A percentile compares a stretch with the other conserved stretches of the same genome.
These are phyloP conservation scores for Pipistrellus nathusii DNA, from an alignment of 2,797 vertebrate genomes.

Conservation along the genomic window DNA sequence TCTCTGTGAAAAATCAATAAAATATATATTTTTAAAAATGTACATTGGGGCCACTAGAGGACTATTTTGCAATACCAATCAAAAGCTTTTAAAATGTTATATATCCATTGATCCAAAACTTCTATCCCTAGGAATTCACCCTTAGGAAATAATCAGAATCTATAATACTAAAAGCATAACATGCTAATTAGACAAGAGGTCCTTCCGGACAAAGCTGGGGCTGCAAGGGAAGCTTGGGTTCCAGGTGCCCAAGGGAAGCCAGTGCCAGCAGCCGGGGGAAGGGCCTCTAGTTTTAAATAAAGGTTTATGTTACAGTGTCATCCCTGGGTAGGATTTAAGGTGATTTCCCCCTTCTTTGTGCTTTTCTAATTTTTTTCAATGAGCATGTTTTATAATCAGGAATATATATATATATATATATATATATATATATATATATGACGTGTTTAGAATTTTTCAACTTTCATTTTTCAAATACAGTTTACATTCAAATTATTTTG, in stretches of 20 bases:
- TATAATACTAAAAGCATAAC: no score
- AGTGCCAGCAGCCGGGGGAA: no score
- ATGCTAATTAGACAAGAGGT: no score
- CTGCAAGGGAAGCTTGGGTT: no score
- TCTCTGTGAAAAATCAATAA: no score
- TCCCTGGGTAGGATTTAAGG: neutral
- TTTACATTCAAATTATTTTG: neutral
- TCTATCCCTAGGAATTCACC: conserved; percentile 30
- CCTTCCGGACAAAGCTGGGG: no score
- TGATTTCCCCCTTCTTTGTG: neutral
- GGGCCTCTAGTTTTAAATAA: neutral
- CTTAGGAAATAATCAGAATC: conserved; percentile 53
- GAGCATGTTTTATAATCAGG: conserved; percentile 18
- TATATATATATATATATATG: neutral
- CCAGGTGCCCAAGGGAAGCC: no score
- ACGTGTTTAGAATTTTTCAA: neutral
- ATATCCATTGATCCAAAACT: neutral
- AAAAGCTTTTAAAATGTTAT: conserved; percentile 32
- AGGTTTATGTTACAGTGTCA: neutral
- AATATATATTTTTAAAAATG: no score
- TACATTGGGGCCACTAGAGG: neutral
- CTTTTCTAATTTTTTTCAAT: conserved; percentile 37
- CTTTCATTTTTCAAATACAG: neutral
- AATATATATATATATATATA: neutral
- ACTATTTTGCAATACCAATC: conserved; percentile 36